Base-by-base conservation (phyloP, 2,797 vertebrate species). In the Hydrocynus forskahlii region DNA sequence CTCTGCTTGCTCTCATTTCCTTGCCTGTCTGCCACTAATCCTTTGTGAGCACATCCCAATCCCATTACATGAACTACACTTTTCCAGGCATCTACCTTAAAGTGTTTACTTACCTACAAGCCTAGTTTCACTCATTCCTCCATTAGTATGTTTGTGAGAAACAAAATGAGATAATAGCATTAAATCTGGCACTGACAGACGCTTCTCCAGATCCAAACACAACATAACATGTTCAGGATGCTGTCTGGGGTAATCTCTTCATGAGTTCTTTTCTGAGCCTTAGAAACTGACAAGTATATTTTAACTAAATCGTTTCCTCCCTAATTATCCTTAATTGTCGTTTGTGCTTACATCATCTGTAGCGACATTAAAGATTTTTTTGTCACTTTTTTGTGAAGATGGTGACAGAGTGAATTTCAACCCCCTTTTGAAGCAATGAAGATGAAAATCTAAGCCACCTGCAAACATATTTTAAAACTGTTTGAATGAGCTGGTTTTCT, bases 1-100 rank as follows among this genome's bases (percentile, higher is more conserved):
- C 90, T 91, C 91, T 43, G 88, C 91, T 94, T 94, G 90, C 88
- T 91, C 92, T 90, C 85, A 85, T 93, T 95, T 92, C 90, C 89
- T 83, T 88, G 85, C 89, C 89, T 91, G 88, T 85, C 81, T 80
- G 70, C 72, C 64, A 62, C 84, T 92, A 94, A 95, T 94, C 93
- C 91, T 87, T 75, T 78, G 83, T 87, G 55, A 82, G 88, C 84
- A 74, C 71, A 87, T 88, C 84, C 87, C 81, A 87, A 88, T 92
- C 83, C 83, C 87, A 83, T 87, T 86, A 85, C 71, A 29, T 45
- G n/a, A 75, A 79, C 62, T 77, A 73, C 75, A 83, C 80, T 54
- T 86, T 87, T 85, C 70, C 83, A 85, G 68, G 40, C 59, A 45
- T 64, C 79, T 78, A 66, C 79, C 81, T 83, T 63, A 82, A 85